A percentile compares a stretch with the other conserved stretches of the same genome.
Evolutionary conservation across 2,888 invertebrate species (phyloP).

Genomic region (Rhagophthalmus giganteus): DNA sequence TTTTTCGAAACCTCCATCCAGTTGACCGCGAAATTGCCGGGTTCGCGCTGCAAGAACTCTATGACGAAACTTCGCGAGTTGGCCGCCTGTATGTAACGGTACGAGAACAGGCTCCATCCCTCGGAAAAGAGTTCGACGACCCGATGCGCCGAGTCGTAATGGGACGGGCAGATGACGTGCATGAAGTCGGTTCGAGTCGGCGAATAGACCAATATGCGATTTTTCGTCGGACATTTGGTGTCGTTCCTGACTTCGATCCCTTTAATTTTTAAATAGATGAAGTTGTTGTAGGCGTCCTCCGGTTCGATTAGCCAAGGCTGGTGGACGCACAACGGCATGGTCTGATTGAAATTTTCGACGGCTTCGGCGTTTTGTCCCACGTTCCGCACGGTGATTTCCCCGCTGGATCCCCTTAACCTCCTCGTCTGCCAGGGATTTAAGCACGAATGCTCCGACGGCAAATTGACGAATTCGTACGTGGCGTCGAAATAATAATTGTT

Average conservation of each 20-base stretch:
- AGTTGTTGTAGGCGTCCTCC: slow-evolving; percentile 69
- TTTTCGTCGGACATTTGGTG: slow-evolving; percentile 67
- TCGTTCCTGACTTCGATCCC: slow-evolving; percentile 57
- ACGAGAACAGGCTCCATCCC: slow-evolving; percentile 56
- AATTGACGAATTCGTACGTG: slow-evolving; percentile 67
- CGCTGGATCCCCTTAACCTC: slow-evolving; percentile 70
- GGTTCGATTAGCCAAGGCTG: slow-evolving; percentile 81
- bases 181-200: slow-evolving; percentile 66
- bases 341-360: slow-evolving; percentile 59
- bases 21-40: slow-evolving; percentile 72
- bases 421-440: slow-evolving; percentile 68
- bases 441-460: slow-evolving; percentile 62
- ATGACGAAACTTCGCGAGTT: slow-evolving; percentile 71
- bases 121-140: slow-evolving; percentile 72
- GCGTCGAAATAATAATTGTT: slow-evolving; percentile 79
- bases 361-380: slow-evolving; percentile 55
- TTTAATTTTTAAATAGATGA: slow-evolving; percentile 70
- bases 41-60: slow-evolving; percentile 73
- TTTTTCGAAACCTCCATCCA: slow-evolving; percentile 80
- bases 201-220: slow-evolving; percentile 73
- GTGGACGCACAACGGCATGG: slow-evolving; percentile 63
- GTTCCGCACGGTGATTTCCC: slow-evolving; percentile 70
- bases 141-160: slow-evolving; percentile 49
- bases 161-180: slow-evolving; percentile 69
- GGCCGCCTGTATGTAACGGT: slow-evolving; percentile 56